Evolutionary conservation across 2,797 vertebrate genomes (phyloP), one percentile per base, ranked within the genome.

Genomic region (Characodon lateralis): DNA sequence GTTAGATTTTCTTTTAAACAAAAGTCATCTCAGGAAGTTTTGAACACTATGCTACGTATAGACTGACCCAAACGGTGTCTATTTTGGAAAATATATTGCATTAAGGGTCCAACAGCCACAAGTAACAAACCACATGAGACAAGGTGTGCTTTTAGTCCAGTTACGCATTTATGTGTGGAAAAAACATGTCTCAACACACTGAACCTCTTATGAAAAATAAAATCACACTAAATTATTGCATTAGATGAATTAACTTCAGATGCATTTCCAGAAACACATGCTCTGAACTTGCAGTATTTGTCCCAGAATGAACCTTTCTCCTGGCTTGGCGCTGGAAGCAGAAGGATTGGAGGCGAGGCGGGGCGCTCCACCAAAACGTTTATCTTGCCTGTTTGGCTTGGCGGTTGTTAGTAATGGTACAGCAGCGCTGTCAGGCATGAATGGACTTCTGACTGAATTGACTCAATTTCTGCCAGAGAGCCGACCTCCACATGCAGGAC

Each of bases 381-480:
- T 90, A 89, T 93, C 93, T 89, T 81, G 88, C 88, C 88, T 94
- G 93, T 95, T 95, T 94, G 87, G 71, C 55, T 94, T 94, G 94
- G 93, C 93, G 43, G 82, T 46, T 69, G 56, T 0, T 26, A 88
- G 74, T 50, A 85, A 79, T 26, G 73, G 88, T 87, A 58, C 41
- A 77, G 85, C 73, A 90, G 82, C 71, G 16, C 72, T 41, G 87
- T 90, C 72, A 56, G 80, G 87, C 89, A 83, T 87, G 90, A 87
- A 83, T 80, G 88, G 89, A 89, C 86, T 46, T 87, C 88, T 80
- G 92, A 91, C 83, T 31, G 48, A 80, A 77, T 68, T 76, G 78
- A 85, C 81, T 77, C 82, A 82, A 79, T 89, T 83, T 88, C 85
- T 28, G 86, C 90, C 88, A 82, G 81, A 80, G 83, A 78, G 74